These are phyloP conservation scores for Nephotettix cincticeps DNA, from an alignment of 1,140 invertebrate genomes.

Conservation along the genomic window DNA sequence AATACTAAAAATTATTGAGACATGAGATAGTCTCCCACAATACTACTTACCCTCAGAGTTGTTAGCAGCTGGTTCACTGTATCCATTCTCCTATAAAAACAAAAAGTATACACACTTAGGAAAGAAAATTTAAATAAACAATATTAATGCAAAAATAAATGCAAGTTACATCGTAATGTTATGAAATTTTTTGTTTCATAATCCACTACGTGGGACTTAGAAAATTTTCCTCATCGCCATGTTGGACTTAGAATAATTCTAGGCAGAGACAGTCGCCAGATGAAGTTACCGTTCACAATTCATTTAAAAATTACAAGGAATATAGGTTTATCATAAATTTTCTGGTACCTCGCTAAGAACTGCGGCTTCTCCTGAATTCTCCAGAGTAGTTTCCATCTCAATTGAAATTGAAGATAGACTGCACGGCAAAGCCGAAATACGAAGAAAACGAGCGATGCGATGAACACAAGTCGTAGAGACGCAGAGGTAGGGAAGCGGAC, in stretches of 20 bases:
- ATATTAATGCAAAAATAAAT: constrained; percentile 32
- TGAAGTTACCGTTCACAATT: neutral
- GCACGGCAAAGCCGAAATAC: neutral
- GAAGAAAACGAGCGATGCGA: neutral
- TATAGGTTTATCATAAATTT: too few relatives aligned
- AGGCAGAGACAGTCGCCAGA: neutral
- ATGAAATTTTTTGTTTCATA: constrained; percentile 40
- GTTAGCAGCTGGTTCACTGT: constrained; percentile 44
- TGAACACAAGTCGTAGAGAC: neutral
- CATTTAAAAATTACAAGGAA: too few relatives aligned
- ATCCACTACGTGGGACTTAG: constrained; percentile 53
- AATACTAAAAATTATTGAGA: too few relatives aligned
- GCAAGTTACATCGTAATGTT: neutral
- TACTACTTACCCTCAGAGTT: constrained; percentile 27
- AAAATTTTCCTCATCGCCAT: constrained; percentile 58
- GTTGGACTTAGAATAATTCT: constrained; percentile 83
- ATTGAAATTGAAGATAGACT: neutral
- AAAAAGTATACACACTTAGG: constrained; percentile 19
- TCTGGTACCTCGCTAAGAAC: neutral
- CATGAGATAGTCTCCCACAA: too few relatives aligned
- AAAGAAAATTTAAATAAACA: neutral
- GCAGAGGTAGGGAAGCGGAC: constrained; percentile 12
- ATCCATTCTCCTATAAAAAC: constrained; percentile 47
- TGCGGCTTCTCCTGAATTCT: neutral
- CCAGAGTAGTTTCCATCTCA: neutral